Evolutionary conservation across 2,113 vertebrate species (phyloP).

Genomic region (Pelobates fuscus): DNA sequence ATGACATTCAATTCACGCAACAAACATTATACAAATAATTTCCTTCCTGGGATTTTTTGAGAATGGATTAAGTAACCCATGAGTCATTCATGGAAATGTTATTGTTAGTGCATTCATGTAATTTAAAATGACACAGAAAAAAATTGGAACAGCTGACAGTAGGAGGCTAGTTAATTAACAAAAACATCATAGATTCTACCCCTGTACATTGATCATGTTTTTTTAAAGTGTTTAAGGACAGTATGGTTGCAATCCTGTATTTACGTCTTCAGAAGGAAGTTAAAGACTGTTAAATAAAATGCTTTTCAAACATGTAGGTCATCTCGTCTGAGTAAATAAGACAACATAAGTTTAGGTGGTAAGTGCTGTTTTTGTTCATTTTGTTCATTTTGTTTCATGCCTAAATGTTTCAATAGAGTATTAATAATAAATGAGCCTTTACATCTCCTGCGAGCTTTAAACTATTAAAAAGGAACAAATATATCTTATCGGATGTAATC

Average conservation of each 20-base stretch:
- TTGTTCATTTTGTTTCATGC: constrained; percentile 10
- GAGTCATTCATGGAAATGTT: constrained; percentile 23
- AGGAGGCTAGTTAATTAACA: constrained; percentile 25
- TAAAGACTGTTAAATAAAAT: neutral
- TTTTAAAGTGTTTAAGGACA: constrained; percentile 1
- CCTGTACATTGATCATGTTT: constrained; percentile 11
- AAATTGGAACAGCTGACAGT: constrained; percentile 29
- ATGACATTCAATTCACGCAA: too few relatives aligned
- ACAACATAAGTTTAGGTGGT: constrained; percentile 22
- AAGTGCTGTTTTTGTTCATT: constrained; percentile 7
- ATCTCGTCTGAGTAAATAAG: constrained; percentile 24
- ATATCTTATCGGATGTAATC: constrained; percentile 4
- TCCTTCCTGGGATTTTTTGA: neutral
- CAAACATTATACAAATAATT: neutral
- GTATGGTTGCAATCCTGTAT: neutral
- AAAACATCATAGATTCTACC: neutral
- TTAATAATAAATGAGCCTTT: constrained; percentile 18
- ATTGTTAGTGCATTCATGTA: neutral
- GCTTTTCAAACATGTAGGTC: constrained; percentile 38
- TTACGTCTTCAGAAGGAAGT: constrained; percentile 4
- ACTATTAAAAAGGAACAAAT: constrained; percentile 12
- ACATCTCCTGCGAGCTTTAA: constrained; percentile 2
- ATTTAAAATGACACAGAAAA: constrained; percentile 13
- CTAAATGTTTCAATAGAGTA: constrained; percentile 3
- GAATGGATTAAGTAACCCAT: neutral